Conservation (phyloP, 1,140 invertebrate species). For the Stegodyphus dumicola region DNA sequence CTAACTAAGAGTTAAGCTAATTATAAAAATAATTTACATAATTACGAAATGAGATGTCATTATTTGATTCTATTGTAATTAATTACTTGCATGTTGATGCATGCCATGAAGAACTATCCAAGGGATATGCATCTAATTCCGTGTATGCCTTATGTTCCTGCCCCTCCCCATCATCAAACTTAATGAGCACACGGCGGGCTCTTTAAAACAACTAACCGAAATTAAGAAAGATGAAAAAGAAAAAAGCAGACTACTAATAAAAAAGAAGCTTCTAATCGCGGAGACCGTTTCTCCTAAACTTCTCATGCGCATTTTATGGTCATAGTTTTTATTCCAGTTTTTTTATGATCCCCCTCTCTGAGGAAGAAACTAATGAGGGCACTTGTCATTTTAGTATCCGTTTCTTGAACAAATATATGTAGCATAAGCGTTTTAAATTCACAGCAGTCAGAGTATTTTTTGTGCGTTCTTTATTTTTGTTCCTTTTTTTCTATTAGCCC, state of each 20-base stretch:
- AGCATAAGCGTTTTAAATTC: slow-evolving; percentile 17
- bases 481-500: background rate
- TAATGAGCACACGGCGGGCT: no score
- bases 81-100: no score
- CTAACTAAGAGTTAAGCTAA: no score
- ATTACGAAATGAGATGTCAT: no score
- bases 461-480: background rate
- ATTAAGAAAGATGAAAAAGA: slow-evolving; percentile 8
- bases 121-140: no score
- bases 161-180: no score
- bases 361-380: slow-evolving; percentile 35
- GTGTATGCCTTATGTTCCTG: no score
- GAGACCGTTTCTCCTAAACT: background rate
- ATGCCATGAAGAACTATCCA: no score
- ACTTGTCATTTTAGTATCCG: slow-evolving; percentile 33
- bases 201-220: background rate
- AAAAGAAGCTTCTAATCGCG: slow-evolving; percentile 35
- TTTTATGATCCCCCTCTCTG: slow-evolving; percentile 30
- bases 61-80: no score
- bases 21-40: no score
- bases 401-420: slow-evolving; percentile 21
- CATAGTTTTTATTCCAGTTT: background rate
- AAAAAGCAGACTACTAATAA: background rate
- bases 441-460: background rate
- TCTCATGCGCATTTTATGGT: slow-evolving; percentile 26